Base-by-base conservation (phyloP, 2,113 vertebrate genomes). In the Clarias gariepinus region DNA sequence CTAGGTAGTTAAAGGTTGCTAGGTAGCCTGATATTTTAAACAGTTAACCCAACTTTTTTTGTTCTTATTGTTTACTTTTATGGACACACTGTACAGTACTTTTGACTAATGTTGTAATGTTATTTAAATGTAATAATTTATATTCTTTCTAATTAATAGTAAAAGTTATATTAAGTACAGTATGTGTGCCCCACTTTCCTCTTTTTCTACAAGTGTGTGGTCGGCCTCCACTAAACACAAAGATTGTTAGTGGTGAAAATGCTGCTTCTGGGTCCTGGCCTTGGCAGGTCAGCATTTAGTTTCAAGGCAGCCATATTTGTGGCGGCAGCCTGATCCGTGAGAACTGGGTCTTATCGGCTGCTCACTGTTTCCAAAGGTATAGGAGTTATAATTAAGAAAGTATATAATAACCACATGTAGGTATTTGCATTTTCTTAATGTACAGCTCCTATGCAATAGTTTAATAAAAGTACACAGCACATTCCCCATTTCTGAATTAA, bases 261-360 rank as follows among this genome's bases (percentile, higher is more conserved):
- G 91, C 95, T 0, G 0, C 4, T 0, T 23, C 21, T 0, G 94
- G 95, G 0, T 5, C 91, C 1, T 96, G 96, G 95, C 96, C 95
- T 0, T 97, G 96, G 96, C 95, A 96, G 88, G 94, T 63, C 85
- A 95, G 95, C 82, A 85, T 96, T 79, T 89, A 91, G 0, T 1
- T 0, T 0, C 0, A 0, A 0, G 55, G 73, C 0, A 0, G 0
- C 0, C 94, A 94, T 69, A 81, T 95, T 86, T 96, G 96, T 7
- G 95, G 95, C 0, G 95, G 94, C 15, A 93, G 94, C 9, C 92
- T 96, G 74, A 93, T 96, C 90, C 92, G 90, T 41, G 83, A 84
- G 7, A 85, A 91, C 69, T 96, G 94, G 94, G 83, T 96, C 71
- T 89, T 96, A 74, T 94, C 92, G 0, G 96, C 95, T 0, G 94